phyloP scores from a whole-genome alignment of 2,888 invertebrate genomes.

The Teleiodes luculella region DNA sequence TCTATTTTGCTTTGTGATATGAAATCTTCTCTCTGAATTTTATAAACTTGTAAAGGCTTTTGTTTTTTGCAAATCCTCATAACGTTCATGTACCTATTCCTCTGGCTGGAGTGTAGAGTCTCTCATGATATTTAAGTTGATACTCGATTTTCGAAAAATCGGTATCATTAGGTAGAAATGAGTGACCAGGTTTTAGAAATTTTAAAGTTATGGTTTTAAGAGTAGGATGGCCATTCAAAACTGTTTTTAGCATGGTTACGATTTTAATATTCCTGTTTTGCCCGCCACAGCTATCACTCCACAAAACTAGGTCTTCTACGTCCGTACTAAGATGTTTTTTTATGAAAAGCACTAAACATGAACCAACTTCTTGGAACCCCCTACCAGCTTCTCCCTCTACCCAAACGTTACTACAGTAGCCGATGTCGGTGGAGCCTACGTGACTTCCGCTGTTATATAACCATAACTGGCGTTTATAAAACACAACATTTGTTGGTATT shows the following conservation, averaged over 20 bases:
- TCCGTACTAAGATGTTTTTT: not conserved
- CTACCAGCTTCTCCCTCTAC: slow-evolving; percentile 1
- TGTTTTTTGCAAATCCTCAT: not conserved
- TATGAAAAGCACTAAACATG: not conserved
- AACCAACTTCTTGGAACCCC: slow-evolving; percentile 2
- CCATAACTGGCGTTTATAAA: not conserved
- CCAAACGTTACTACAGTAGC: not conserved
- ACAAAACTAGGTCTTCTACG: not conserved
- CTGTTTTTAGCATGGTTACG: not conserved
- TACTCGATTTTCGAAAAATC: not conserved
- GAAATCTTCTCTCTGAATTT: no score
- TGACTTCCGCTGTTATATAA: not conserved
- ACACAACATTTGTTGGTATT: not conserved
- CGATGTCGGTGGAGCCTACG: not conserved
- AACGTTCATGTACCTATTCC: not conserved
- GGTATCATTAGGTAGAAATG: slow-evolving; percentile 1
- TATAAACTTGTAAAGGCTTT: not conserved
- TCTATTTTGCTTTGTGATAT: no score
- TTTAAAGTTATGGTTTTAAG: not conserved
- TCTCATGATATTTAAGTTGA: not conserved
- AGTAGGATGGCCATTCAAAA: not conserved
- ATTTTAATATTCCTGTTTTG: slow-evolving; percentile 4
- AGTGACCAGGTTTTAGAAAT: not conserved
- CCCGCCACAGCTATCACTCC: slow-evolving; percentile 7
- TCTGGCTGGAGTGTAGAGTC: not conserved